Conservation (phyloP, 1,140 invertebrate genomes). For the Choristoneura fumiferana region DNA sequence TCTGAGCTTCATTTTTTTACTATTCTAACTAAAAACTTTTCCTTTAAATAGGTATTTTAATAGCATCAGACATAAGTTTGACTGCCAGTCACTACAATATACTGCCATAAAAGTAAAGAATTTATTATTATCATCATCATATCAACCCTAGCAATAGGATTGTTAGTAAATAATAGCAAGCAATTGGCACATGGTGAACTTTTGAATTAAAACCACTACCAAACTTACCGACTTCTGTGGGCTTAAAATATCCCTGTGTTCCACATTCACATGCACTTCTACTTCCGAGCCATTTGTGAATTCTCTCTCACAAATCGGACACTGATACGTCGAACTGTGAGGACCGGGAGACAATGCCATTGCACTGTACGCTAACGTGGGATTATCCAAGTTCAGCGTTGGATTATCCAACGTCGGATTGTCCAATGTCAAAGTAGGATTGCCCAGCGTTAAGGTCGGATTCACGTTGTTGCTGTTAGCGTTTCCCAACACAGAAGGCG, state of each 20-base stretch:
- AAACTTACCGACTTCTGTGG: constrained; percentile 67
- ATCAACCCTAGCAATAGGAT: too few species aligned
- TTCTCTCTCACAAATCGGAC: constrained; percentile 85
- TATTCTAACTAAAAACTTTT: too few species aligned
- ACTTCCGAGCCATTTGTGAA: constrained; percentile 88
- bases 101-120: too few species aligned
- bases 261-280: constrained; percentile 91
- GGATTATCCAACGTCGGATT: neutral
- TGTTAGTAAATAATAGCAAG: too few species aligned
- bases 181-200: too few species aligned
- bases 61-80: too few species aligned
- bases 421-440: constrained; percentile 46
- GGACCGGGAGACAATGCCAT: constrained; percentile 68
- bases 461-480: constrained; percentile 59
- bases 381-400: constrained; percentile 37
- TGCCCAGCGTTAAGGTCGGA: constrained; percentile 51
- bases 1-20: too few species aligned
- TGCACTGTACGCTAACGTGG: constrained; percentile 51
- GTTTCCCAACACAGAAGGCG: constrained; percentile 71
- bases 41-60: too few species aligned
- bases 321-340: constrained; percentile 75
- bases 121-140: too few species aligned
- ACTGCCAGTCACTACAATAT: too few species aligned
- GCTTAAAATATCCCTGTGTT: constrained; percentile 81
- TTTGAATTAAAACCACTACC: neutral